Percentiles rank a stretch among this genome's conserved stretches.
Conservation (phyloP, 2,113 vertebrate genomes). For the Mixornis gularis region DNA sequence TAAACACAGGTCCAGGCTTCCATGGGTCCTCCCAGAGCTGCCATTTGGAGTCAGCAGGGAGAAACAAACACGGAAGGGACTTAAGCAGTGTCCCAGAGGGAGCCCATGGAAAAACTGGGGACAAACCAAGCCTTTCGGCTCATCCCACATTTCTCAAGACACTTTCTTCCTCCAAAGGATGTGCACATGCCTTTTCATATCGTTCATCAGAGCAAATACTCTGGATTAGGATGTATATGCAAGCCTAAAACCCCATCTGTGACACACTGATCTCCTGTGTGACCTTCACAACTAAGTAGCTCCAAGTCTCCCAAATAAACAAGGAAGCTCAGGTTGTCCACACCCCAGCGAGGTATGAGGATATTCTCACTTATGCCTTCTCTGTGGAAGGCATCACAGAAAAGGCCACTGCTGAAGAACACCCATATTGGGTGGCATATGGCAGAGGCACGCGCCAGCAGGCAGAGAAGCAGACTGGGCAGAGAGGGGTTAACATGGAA, state of each 20-base stretch:
- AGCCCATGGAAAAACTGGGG: neutral
- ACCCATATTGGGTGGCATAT: neutral
- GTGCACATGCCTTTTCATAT: fast-evolving
- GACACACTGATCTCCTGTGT: neutral
- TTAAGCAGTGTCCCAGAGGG: neutral
- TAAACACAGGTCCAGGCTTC: neutral
- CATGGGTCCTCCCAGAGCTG: neutral
- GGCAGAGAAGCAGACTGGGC: neutral
- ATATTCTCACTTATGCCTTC: neutral
- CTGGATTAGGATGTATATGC: neutral
- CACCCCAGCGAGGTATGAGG: neutral
- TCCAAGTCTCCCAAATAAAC: neutral
- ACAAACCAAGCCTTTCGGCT: neutral
- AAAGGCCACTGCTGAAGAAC: neutral
- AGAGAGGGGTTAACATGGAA: neutral
- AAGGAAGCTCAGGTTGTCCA: neutral
- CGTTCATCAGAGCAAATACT: neutral
- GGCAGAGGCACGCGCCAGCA: neutral
- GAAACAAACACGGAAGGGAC: neutral
- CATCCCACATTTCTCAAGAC: neutral
- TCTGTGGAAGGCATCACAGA: neutral
- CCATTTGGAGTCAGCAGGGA: neutral
- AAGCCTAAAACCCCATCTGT: neutral
- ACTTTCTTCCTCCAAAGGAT: neutral
- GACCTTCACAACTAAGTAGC: neutral